A percentile compares a stretch with the other conserved stretches of the same genome.
These are phyloP conservation scores for Zoanthus sansibaricus DNA, from an alignment of 92 coral and sea anemone genomes.

Conservation along the genomic window DNA sequence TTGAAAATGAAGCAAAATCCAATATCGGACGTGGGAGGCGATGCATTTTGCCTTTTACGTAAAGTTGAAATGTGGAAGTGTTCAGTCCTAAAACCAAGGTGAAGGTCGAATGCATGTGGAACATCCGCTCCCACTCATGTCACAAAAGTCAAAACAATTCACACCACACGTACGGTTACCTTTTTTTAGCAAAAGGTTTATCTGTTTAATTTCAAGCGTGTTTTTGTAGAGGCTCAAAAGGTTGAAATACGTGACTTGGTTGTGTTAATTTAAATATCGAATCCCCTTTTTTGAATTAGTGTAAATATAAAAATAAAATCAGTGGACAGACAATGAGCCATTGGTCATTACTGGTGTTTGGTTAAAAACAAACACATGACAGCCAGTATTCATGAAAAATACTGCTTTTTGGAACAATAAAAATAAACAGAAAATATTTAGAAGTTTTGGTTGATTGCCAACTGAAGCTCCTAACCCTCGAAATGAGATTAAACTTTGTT, in stretches of 20 bases:
- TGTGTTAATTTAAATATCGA: background rate
- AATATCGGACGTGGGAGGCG: background rate
- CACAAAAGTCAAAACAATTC: background rate
- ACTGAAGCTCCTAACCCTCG: background rate
- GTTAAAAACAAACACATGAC: background rate
- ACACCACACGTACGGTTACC: too few species aligned
- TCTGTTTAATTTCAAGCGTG: background rate
- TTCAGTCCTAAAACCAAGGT: conserved; percentile 4
- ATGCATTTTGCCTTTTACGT: background rate
- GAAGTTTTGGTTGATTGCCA: background rate
- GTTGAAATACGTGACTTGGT: background rate
- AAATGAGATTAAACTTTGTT: background rate
- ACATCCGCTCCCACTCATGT: background rate
- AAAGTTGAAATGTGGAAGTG: background rate
- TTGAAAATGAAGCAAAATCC: background rate
- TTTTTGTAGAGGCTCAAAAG: background rate
- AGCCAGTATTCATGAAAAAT: background rate
- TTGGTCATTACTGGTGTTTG: too few species aligned
- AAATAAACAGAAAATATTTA: background rate
- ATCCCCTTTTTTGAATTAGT: background rate
- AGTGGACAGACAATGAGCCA: too few species aligned
- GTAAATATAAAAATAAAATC: background rate
- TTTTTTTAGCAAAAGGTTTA: background rate
- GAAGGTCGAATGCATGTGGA: background rate
- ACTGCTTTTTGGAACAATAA: background rate